Evolutionary conservation across 1,140 invertebrate species (phyloP).

Genomic region (Thaumetopoea pityocampa): DNA sequence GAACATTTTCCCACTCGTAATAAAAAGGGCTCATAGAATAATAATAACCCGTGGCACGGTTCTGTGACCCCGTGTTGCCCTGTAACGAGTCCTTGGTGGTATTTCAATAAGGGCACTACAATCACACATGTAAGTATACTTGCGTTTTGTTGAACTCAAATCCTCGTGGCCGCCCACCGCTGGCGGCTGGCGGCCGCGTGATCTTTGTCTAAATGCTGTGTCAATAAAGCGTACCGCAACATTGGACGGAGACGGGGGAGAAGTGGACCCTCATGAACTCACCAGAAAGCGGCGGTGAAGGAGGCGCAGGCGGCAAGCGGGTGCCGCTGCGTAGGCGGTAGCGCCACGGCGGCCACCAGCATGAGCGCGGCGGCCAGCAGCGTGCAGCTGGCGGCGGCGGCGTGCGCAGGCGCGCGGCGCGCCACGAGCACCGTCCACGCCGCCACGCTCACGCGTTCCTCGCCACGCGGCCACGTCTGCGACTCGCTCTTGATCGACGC

Average conservation of each 20-base stretch:
- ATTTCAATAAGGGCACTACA: too few species aligned
- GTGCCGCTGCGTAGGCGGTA: conserved; percentile 34
- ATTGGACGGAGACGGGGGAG: not conserved
- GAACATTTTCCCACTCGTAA: too few species aligned
- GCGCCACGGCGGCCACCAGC: conserved; percentile 33
- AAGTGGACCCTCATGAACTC: not conserved
- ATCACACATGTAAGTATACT: too few species aligned
- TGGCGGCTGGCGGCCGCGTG: too few species aligned
- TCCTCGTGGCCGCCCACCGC: too few species aligned
- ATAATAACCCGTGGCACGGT: too few species aligned
- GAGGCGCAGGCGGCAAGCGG: conserved; percentile 41
- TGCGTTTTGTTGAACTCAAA: too few species aligned
- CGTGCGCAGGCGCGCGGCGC: conserved; percentile 43
- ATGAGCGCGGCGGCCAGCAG: conserved; percentile 28
- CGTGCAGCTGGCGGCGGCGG: conserved; percentile 27
- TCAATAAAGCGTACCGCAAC: not conserved
- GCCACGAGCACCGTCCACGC: conserved; percentile 31
- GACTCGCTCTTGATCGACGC: conserved; percentile 17
- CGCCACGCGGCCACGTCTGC: conserved; percentile 18
- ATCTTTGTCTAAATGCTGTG: not conserved
- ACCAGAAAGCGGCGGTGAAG: conserved; percentile 42
- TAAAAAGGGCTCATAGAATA: too few species aligned
- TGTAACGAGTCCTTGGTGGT: too few species aligned
- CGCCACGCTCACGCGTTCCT: conserved; percentile 21
- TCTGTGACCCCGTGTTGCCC: too few species aligned